Base-by-base conservation (phyloP, 2,797 vertebrate genomes). In the Danio aesculapii region DNA sequence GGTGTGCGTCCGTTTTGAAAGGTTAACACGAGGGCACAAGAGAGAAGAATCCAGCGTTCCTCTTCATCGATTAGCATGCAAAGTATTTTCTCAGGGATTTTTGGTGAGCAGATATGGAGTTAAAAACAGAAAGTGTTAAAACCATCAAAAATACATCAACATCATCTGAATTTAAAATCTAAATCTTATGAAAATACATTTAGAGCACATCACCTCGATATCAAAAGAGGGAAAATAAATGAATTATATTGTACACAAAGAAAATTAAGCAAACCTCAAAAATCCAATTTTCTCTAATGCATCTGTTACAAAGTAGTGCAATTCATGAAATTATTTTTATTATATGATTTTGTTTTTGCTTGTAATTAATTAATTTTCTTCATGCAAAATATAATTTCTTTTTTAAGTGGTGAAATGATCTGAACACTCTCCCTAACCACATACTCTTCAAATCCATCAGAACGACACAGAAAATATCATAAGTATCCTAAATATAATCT, bases 1-100 rank as follows among this genome's bases (percentile, higher is more conserved):
- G 2, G 46, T 69, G 57, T 80, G 57, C 50, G 70, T 75, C 69
- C 11, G 16, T 77, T 73, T 49, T 66, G 30, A n/a, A 83, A 68
- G 52, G 21, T 21, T 41, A n/a, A 63, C 17, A 79, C 67, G 61
- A 72, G 39, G 8, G 3, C 7, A 68, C 12, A 16, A 43, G 46
- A 43, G 17, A 67, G 50, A 57, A 53, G 8, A 17, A 4, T 67
- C 6, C 55, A 77, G 64, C 44, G 49, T 3, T 67, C 64, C 44
- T 53, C 50, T 17, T 50, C n/a, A 0, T 19, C 6, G 11, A 21
- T 16, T 9, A 68, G 43, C 55, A 70, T 78, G 64, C 46, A 50
- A 1, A 16, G 67, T 50, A 53, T 68, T 67, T 77, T 11, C 50
- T 67, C 39, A 7, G 8, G 16, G 39, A 67, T 21, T 46, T 30